A percentile compares a stretch with the other conserved stretches of the same genome.
These are phyloP conservation scores for Amphipyra berbera DNA, from an alignment of 2,888 invertebrate species.

Conservation along the genomic window DNA sequence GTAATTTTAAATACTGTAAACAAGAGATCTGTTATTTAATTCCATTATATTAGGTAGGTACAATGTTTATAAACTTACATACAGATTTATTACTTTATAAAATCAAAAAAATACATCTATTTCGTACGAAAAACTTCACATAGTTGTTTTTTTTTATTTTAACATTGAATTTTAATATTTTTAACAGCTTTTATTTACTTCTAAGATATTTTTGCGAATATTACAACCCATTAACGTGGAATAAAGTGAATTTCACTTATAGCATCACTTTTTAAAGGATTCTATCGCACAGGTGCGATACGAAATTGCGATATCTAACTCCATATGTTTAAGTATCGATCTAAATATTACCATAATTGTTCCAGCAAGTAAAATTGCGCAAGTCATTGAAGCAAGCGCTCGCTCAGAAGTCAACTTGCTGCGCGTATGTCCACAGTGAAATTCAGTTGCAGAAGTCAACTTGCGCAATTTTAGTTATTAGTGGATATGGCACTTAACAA, in stretches of 20 bases:
- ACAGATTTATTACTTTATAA: slow-evolving; percentile 55
- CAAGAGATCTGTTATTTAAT: slow-evolving; percentile 86
- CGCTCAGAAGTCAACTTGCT: no score
- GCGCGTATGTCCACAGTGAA: no score
- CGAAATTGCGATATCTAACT: no score
- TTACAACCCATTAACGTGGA: slow-evolving; percentile 55
- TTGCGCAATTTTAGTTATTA: no score
- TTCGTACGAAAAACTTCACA: slow-evolving; percentile 40
- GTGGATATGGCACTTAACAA: no score
- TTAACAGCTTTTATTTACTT: slow-evolving; percentile 27
- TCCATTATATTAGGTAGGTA: slow-evolving; percentile 75
- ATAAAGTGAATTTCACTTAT: slow-evolving; percentile 58
- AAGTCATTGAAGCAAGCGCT: no score
- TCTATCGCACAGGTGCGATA: not conserved
- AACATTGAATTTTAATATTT: slow-evolving; percentile 34
- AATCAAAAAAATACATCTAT: slow-evolving; percentile 54
- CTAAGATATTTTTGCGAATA: slow-evolving; percentile 52
- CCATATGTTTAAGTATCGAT: no score
- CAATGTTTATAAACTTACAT: slow-evolving; percentile 64
- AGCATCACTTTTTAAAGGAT: not conserved
- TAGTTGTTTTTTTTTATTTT: slow-evolving; percentile 23
- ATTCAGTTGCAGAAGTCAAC: no score
- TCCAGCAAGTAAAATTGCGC: no score
- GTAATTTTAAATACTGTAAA: slow-evolving; percentile 89
- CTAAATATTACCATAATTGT: no score